Percentiles rank a stretch among this genome's conserved stretches.
phyloP scores from a whole-genome alignment of 2,797 vertebrate genomes.

The Enteromius treurensis region DNA sequence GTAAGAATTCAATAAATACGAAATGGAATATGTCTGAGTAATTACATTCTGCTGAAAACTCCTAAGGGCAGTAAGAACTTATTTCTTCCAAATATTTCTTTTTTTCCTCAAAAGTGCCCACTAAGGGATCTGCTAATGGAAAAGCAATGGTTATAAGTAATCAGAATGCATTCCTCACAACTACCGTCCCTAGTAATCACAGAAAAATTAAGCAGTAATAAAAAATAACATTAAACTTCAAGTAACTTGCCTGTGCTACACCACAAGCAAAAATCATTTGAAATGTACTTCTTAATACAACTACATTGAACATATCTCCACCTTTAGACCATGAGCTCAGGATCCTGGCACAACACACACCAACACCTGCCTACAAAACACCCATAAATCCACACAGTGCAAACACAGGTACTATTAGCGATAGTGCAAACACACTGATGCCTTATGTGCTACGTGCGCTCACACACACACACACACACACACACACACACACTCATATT shows the following conservation, averaged over 20 bases:
- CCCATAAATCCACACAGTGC: conserved; percentile 10
- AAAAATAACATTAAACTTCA: not conserved
- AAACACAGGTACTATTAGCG: conserved; percentile 2
- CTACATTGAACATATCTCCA: not conserved
- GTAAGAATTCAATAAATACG: conserved; percentile 1
- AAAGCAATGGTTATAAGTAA: not conserved
- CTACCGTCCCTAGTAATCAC: not conserved
- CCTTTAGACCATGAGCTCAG: not conserved
- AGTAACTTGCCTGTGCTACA: not conserved
- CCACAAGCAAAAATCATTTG: not conserved
- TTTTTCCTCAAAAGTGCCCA: not conserved
- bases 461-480: not conserved
- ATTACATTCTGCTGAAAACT: not conserved
- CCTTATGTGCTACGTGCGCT: not conserved
- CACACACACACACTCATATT: conserved; percentile 4
- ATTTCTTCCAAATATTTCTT: not conserved
- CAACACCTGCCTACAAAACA: conserved; percentile 4
- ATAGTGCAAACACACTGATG: not conserved
- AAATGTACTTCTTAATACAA: not conserved
- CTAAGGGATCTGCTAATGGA: not conserved
- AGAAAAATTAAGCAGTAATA: not conserved
- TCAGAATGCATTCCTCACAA: not conserved
- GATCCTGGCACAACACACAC: not conserved
- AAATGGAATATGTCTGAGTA: not conserved
- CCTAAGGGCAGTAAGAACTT: not conserved